Evolutionary conservation across 2,888 invertebrate species (phyloP), one percentile per base, ranked within the genome.

Genomic region (Drosophila neonasuta): DNA sequence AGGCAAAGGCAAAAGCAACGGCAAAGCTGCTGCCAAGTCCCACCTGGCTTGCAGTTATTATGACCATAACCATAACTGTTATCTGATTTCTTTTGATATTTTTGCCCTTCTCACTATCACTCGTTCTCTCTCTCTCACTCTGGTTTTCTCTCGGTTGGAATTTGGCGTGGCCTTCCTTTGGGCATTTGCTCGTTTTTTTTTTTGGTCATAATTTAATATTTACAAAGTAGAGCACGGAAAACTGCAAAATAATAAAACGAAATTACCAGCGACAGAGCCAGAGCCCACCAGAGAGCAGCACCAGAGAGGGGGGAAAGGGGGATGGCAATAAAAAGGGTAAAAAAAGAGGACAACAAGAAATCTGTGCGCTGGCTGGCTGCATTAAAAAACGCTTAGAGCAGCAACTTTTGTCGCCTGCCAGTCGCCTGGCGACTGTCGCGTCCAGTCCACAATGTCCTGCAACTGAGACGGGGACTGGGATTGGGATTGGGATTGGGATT

Each of bases 231-330:
- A 80, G 74, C 82, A 83, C 64, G 68, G 69, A 85, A 85, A 85
- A 79, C 80, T 75, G 87, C 82, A 86, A 86, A 86, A 82, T 86
- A 86, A 86, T 86, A 86, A 85, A 87, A 87, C 73, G 75, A 83
- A 83, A 85, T 87, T 86, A 80, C 86, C 73, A 85, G 67, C 10
- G 55, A 45, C 63, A 68, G 52, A 20, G 44, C 57, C 57, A 58
- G 63, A 58, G 63, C 60, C 45, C 61, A 41, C 45, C 20, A 32
- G 32, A 36, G 45, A 44, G 56, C 3, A 39, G 6, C 50, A 32
- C 17, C 9, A 11, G 34, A 15, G 34, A 57, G 3, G 10, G 0
- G n/a, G 10, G 17, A 7, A 6, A 15, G 41, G 20, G 30, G n/a
- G 39, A 3, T 13, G n/a, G 20, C n/a, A 20, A 6, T n/a, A n/a